phyloP scores from a whole-genome alignment of 2,888 invertebrate genomes.

The Phyllotreta striolata region DNA sequence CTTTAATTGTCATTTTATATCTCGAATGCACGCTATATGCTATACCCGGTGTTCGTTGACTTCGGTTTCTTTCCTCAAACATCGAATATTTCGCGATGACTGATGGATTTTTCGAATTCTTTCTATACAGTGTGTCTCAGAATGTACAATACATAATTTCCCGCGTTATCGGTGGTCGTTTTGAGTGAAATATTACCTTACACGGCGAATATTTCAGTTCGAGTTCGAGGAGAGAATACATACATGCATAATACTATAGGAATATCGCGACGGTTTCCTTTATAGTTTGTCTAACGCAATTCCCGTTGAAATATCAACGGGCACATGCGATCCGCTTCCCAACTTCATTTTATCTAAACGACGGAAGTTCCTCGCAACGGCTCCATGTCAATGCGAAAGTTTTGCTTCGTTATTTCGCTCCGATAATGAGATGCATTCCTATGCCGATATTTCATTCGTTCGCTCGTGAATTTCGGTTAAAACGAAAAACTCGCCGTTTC shows the following conservation, averaged over 20 bases:
- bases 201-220: too few relatives aligned
- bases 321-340: conserved; percentile 26
- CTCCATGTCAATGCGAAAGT: conserved; percentile 14
- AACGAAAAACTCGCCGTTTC: background rate
- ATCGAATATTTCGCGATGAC: background rate
- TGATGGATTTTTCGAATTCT: background rate
- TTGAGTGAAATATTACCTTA: too few relatives aligned
- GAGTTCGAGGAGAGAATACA: too few relatives aligned
- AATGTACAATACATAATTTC: too few relatives aligned
- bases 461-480: background rate
- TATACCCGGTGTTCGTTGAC: conserved; percentile 29
- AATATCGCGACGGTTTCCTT: conserved; percentile 28
- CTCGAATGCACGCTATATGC: conserved; percentile 24
- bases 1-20: conserved; percentile 38
- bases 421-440: conserved; percentile 16
- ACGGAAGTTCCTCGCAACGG: conserved; percentile 22
- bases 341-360: conserved; percentile 34
- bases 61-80: conserved; percentile 17
- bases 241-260: background rate
- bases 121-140: too few relatives aligned
- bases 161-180: too few relatives aligned
- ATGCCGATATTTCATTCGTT: conserved; percentile 13
- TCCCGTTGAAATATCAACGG: conserved; percentile 25
- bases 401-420: conserved; percentile 24
- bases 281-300: conserved; percentile 30